Conservation (phyloP, 2,113 vertebrate genomes). For the Dinomys branickii region DNA sequence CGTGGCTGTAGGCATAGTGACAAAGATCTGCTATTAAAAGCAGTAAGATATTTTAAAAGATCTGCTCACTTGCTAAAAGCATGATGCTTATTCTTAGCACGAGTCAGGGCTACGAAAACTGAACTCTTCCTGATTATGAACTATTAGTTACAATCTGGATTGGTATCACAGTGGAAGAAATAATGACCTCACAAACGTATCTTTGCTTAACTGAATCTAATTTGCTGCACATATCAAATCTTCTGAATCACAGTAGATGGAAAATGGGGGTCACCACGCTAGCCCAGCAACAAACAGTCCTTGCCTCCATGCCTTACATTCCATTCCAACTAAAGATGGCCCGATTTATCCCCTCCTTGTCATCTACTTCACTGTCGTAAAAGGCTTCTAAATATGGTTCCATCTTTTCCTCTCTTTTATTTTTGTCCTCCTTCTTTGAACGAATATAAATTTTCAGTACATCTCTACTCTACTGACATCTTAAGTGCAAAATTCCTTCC, state of each 20-base stretch:
- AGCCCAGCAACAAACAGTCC: background rate
- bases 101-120: background rate
- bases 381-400: background rate
- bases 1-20: background rate
- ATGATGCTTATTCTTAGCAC: background rate
- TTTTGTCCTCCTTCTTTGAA: background rate
- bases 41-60: conserved; percentile 24
- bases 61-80: background rate
- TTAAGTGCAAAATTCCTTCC: background rate
- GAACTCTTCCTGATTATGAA: background rate
- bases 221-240: conserved; percentile 1
- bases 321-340: background rate
- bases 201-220: conserved; percentile 39
- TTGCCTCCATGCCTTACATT: background rate
- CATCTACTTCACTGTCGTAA: background rate
- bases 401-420: background rate
- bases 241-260: conserved; percentile 9
- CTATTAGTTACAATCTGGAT: conserved; percentile 27
- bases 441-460: background rate
- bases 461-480: background rate
- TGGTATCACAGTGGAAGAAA: conserved; percentile 37
- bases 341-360: background rate
- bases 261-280: background rate
- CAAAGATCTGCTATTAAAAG: background rate
- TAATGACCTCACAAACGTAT: conserved; percentile 30